phyloP scores from a whole-genome alignment of 1,140 invertebrate genomes.

The Cherax destructor region DNA sequence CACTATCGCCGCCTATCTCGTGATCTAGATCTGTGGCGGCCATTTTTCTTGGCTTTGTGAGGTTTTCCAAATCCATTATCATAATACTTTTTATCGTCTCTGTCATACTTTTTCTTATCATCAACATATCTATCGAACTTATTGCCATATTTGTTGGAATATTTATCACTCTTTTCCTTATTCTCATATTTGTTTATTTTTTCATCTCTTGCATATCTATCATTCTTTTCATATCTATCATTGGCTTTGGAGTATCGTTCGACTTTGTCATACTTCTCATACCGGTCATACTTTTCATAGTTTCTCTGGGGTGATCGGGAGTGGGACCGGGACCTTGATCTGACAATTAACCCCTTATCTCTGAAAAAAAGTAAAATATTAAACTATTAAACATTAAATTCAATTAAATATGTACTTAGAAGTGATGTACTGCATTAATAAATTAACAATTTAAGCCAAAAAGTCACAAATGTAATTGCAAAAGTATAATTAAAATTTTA shows the following conservation, averaged over 20 bases:
- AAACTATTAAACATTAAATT: neutral
- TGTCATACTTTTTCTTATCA: conserved; percentile 59
- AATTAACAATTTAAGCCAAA: too few relatives aligned
- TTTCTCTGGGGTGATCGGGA: conserved; percentile 45
- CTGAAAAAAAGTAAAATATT: conserved; percentile 15
- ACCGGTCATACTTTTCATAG: conserved; percentile 60
- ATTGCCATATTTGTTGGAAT: conserved; percentile 43
- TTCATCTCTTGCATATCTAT: conserved; percentile 48
- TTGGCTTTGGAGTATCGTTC: conserved; percentile 24
- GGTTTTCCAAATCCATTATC: conserved; percentile 63
- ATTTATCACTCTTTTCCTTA: conserved; percentile 58
- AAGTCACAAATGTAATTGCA: too few relatives aligned
- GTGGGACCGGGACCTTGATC: conserved; percentile 53
- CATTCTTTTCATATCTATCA: conserved; percentile 60
- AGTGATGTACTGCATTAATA: too few relatives aligned
- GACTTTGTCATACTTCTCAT: conserved; percentile 55
- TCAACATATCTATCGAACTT: conserved; percentile 52
- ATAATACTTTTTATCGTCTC: conserved; percentile 63
- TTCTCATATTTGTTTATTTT: conserved; percentile 45
- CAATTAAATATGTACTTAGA: neutral
- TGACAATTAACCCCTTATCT: conserved; percentile 53
- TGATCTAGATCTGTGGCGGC: conserved; percentile 52
- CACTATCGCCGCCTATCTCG: conserved; percentile 54
- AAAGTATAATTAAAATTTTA: too few relatives aligned
- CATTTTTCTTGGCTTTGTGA: conserved; percentile 60